phyloP scores from a whole-genome alignment of 1,140 invertebrate species.

The Drosophila ohnishii region DNA sequence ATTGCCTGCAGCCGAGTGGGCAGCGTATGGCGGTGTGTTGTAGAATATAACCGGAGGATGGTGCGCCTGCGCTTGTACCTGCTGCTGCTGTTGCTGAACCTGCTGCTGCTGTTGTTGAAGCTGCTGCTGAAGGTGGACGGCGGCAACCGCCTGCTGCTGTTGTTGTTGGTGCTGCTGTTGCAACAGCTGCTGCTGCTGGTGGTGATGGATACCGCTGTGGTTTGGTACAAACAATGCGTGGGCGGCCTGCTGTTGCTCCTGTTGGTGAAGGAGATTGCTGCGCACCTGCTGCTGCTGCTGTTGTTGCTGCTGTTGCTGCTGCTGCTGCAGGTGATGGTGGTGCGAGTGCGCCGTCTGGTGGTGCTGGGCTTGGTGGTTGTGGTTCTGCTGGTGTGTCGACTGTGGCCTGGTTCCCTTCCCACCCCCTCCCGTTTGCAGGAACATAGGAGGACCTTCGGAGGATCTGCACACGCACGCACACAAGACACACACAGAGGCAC shows the following conservation, averaged over 20 bases:
- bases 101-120: slow-evolving; percentile 53
- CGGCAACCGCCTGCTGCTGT: slow-evolving; percentile 48
- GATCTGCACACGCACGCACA: slow-evolving; percentile 62
- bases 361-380: slow-evolving; percentile 65
- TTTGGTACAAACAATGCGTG: slow-evolving; percentile 61
- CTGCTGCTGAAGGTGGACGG: slow-evolving; percentile 52
- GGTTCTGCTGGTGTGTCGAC: slow-evolving; percentile 72
- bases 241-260: slow-evolving; percentile 28
- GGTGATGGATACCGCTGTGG: slow-evolving; percentile 46
- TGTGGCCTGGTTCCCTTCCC: slow-evolving; percentile 82
- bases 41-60: slow-evolving; percentile 56
- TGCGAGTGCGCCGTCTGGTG: slow-evolving; percentile 61
- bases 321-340: slow-evolving; percentile 61
- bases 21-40: slow-evolving; percentile 36
- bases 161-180: slow-evolving; percentile 46
- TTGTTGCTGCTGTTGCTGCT: slow-evolving; percentile 35
- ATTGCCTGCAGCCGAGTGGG: slow-evolving; percentile 41
- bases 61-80: slow-evolving; percentile 38
- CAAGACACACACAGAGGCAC: slow-evolving; percentile 35
- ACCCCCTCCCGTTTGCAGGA: slow-evolving; percentile 81
- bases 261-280: slow-evolving; percentile 26
- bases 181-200: slow-evolving; percentile 47
- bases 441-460: slow-evolving; percentile 81
- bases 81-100: slow-evolving; percentile 30
- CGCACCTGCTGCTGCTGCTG: slow-evolving; percentile 31